Evolutionary conservation across 2,888 invertebrate genomes (phyloP).

Genomic region (Diaphora mendica): DNA sequence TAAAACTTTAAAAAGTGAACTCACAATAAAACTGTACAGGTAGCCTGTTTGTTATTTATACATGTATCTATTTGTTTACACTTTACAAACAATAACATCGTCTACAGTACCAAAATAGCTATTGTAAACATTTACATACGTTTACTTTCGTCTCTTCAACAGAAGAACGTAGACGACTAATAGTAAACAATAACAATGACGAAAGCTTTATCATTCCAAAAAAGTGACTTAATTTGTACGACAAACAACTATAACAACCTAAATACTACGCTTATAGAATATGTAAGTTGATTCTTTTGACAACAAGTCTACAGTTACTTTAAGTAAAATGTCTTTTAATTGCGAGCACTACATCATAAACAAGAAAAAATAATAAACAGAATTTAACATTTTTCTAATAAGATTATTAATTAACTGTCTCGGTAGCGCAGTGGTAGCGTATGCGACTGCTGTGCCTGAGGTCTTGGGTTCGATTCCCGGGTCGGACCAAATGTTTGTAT

Average conservation of each 20-base stretch:
- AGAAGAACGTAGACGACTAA: slow-evolving; percentile 7
- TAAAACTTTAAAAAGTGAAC: background rate
- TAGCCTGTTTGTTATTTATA: slow-evolving; percentile 28
- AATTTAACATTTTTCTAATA: background rate
- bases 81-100: slow-evolving; percentile 22
- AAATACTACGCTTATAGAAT: background rate
- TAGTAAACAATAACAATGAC: slow-evolving; percentile 12
- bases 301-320: background rate
- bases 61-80: slow-evolving; percentile 39
- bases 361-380: background rate
- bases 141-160: slow-evolving; percentile 11
- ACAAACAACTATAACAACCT: background rate
- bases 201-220: background rate
- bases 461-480: too few relatives aligned
- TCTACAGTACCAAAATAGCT: slow-evolving; percentile 35
- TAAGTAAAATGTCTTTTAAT: background rate
- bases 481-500: too few relatives aligned
- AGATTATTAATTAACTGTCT: too few relatives aligned
- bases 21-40: background rate
- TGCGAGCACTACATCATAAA: background rate
- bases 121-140: slow-evolving; percentile 37
- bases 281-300: background rate
- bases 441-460: too few relatives aligned
- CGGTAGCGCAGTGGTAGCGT: too few relatives aligned
- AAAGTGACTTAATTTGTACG: background rate